Evolutionary conservation across 2,888 invertebrate genomes (phyloP).

Genomic region (Tetragonula carbonaria): DNA sequence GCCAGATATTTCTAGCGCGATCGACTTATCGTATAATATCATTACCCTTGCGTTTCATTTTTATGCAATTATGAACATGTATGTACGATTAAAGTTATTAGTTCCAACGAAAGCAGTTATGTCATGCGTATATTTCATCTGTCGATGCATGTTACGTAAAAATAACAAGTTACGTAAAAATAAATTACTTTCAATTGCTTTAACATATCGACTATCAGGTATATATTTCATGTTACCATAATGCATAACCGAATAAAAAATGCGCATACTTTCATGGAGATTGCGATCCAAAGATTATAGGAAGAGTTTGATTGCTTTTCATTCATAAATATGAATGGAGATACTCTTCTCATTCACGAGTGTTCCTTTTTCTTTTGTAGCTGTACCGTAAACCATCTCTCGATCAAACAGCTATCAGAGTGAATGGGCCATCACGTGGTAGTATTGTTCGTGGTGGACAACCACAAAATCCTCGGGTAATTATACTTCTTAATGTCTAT

Average conservation of each 20-base stretch:
- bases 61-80: neutral
- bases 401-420: constrained; percentile 66
- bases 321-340: neutral
- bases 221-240: constrained; percentile 1
- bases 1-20: neutral
- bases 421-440: constrained; percentile 68
- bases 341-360: neutral
- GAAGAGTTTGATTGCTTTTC: neutral
- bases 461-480: constrained; percentile 70
- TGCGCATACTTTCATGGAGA: neutral
- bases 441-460: constrained; percentile 69
- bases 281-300: neutral
- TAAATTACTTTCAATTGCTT: constrained; percentile 34
- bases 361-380: constrained; percentile 53
- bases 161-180: constrained; percentile 55
- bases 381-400: constrained; percentile 76
- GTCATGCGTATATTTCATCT: constrained; percentile 35
- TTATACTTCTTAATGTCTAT: constrained; percentile 18
- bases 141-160: constrained; percentile 22
- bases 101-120: constrained; percentile 34
- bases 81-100: constrained; percentile 12
- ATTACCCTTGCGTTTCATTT: neutral
- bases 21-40: neutral
- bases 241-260: neutral
- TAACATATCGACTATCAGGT: constrained; percentile 7